Evolutionary conservation across 2,888 invertebrate species (phyloP).

Genomic region (Ophion costatus): DNA sequence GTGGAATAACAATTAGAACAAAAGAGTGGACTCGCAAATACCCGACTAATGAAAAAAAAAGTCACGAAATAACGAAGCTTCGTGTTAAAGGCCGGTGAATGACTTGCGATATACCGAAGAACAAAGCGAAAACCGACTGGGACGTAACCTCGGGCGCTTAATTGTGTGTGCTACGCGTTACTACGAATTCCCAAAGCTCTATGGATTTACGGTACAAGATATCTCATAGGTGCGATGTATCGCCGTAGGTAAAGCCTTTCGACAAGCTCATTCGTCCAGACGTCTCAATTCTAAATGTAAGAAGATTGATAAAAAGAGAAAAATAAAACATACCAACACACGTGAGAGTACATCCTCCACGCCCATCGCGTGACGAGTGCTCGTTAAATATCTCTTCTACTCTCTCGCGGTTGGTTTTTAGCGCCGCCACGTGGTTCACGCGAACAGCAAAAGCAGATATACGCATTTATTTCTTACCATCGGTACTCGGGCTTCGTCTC

Average conservation of each 20-base stretch:
- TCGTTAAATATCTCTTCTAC: constrained; percentile 76
- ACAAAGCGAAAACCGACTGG: not conserved
- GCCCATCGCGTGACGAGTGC: constrained; percentile 80
- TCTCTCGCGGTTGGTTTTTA: constrained; percentile 62
- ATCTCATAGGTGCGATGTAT: not conserved
- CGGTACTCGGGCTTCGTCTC: constrained; percentile 37
- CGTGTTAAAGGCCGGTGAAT: not conserved
- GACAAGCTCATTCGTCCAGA: constrained; percentile 69
- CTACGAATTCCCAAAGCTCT: not conserved
- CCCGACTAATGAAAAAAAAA: not conserved
- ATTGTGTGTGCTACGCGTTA: not conserved
- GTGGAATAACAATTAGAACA: constrained; percentile 59
- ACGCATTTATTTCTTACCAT: constrained; percentile 54
- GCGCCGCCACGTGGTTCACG: constrained; percentile 61
- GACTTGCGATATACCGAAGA: not conserved
- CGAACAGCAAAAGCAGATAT: constrained; percentile 39
- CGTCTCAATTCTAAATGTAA: constrained; percentile 75
- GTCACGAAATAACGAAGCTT: constrained; percentile 3
- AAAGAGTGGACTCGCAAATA: constrained; percentile 25
- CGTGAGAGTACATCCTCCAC: constrained; percentile 72
- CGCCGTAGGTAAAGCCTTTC: constrained; percentile 13
- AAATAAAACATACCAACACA: not conserved
- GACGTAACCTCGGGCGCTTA: no score
- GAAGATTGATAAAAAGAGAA: constrained; percentile 38
- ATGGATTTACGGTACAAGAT: not conserved